phyloP scores from a whole-genome alignment of 1,140 invertebrate genomes.

The Drosophila sucinea region DNA sequence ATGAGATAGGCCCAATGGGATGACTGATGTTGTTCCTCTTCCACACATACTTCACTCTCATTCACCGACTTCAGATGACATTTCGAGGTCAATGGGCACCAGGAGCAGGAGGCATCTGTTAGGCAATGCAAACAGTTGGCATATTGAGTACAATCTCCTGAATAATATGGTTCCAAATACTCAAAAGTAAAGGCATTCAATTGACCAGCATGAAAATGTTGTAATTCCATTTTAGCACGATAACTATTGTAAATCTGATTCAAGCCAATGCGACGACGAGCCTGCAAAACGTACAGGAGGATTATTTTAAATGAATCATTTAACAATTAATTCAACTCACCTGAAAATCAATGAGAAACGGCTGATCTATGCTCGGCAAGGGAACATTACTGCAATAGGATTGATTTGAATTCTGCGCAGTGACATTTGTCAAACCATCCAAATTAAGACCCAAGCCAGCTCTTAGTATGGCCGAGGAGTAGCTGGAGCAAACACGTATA shows the following conservation, averaged over 20 bases:
- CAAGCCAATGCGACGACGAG: slow-evolving; percentile 83
- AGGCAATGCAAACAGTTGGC: slow-evolving; percentile 94
- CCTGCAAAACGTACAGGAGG: slow-evolving; percentile 70
- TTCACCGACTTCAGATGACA: slow-evolving; percentile 87
- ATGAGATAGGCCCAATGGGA: slow-evolving; percentile 90
- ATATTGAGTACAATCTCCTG: slow-evolving; percentile 91
- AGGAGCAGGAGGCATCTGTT: slow-evolving; percentile 94
- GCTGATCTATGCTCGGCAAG: slow-evolving; percentile 85
- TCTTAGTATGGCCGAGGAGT: slow-evolving; percentile 86
- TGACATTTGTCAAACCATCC: slow-evolving; percentile 84
- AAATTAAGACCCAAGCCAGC: slow-evolving; percentile 78
- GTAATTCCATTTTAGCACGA: slow-evolving; percentile 91
- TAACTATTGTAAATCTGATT: slow-evolving; percentile 83
- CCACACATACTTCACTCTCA: slow-evolving; percentile 86
- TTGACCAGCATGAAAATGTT: slow-evolving; percentile 88
- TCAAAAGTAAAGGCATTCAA: slow-evolving; percentile 93
- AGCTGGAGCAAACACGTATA: slow-evolving; percentile 89
- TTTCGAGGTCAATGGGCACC: slow-evolving; percentile 90
- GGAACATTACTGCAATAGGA: slow-evolving; percentile 86
- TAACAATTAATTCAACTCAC: slow-evolving; percentile 25
- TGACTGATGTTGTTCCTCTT: slow-evolving; percentile 22
- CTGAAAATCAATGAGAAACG: slow-evolving; percentile 88
- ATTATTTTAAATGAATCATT: not conserved
- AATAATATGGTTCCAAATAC: slow-evolving; percentile 93
- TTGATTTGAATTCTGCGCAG: slow-evolving; percentile 88